Percentiles rank a stretch among this genome's conserved stretches.
phyloP scores from a whole-genome alignment of 2,113 vertebrate genomes.

The Psilopsiagon aurifrons region DNA sequence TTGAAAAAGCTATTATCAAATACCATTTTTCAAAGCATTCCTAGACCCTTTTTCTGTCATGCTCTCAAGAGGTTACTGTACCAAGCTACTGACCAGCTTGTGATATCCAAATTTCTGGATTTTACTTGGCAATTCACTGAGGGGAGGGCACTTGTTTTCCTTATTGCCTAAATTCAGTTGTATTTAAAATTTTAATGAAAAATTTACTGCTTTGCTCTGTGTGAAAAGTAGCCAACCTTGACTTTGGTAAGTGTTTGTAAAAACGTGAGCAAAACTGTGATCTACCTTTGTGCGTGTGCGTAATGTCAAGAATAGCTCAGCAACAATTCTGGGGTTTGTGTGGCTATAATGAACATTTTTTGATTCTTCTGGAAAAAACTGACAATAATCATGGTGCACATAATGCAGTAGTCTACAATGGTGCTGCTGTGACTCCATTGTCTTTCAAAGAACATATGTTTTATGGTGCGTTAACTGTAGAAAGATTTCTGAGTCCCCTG shows the following conservation, averaged over 20 bases:
- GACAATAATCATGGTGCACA: neutral
- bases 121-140: neutral
- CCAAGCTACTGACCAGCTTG: neutral
- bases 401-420: neutral
- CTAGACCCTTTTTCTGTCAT: neutral
- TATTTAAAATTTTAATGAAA: neutral
- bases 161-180: neutral
- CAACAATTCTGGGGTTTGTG: neutral
- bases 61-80: neutral
- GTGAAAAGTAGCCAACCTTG: neutral
- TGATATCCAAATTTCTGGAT: neutral
- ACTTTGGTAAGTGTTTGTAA: neutral
- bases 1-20: neutral
- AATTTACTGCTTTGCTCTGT: neutral
- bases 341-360: neutral
- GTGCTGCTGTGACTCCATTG: accelerated
- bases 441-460: neutral
- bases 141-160: neutral
- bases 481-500: neutral
- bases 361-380: neutral
- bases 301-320: neutral
- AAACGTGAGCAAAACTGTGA: neutral
- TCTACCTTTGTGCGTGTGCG: neutral
- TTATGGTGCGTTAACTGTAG: neutral
- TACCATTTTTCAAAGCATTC: neutral